Percentiles rank a stretch among this genome's conserved stretches.
Evolutionary conservation across 2,113 vertebrate species (phyloP).

Genomic region (Gallinago jamesoni): DNA sequence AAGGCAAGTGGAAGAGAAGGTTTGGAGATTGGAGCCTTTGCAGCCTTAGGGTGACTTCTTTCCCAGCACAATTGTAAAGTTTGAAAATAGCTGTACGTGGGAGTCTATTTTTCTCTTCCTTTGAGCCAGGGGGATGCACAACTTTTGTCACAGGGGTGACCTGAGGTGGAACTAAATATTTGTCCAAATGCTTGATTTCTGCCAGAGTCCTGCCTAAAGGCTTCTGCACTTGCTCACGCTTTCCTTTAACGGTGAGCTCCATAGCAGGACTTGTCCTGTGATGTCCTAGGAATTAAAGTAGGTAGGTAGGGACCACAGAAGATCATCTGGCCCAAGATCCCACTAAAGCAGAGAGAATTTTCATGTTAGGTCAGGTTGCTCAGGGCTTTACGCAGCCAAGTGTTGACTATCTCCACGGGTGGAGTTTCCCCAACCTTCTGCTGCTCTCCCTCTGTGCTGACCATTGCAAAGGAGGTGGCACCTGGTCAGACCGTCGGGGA

Average conservation of each 20-base stretch:
- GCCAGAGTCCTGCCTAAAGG: neutral
- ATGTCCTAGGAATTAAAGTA: neutral
- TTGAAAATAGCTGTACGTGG: neutral
- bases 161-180: neutral
- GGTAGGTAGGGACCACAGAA: neutral
- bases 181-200: neutral
- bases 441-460: neutral
- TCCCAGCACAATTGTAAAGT: neutral
- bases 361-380: neutral
- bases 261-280: neutral
- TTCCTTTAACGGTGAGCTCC: neutral
- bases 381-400: neutral
- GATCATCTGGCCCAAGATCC: neutral
- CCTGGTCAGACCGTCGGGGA: neutral
- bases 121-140: neutral
- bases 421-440: neutral
- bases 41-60: neutral
- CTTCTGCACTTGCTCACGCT: neutral
- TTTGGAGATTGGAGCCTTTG: neutral
- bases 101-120: neutral
- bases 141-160: neutral
- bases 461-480: neutral
- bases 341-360: neutral
- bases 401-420: neutral
- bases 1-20: neutral